Base-by-base conservation (phyloP, 2,888 invertebrate genomes). In the Escarpia spicata region DNA sequence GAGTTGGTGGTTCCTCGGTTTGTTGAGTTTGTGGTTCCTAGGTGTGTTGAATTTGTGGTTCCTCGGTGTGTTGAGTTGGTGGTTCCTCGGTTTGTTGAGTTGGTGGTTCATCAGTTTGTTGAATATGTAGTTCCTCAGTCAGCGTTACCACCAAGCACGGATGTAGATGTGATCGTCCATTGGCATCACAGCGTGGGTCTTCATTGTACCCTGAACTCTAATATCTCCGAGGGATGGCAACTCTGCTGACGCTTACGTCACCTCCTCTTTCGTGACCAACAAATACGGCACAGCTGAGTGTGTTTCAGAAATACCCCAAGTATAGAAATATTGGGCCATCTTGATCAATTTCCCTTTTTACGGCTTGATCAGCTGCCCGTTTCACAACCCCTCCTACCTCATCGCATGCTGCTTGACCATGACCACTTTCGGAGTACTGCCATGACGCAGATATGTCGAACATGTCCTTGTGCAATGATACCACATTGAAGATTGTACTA, bases 401-500 rank as follows among this genome's bases (percentile, higher is more conserved):
- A 37, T 37, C 37, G 15, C 90, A 37, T 90, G 90, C n/a, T 12
- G 10, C 90, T 31, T 90, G 6, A 4, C 90, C 90, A 90, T 90
- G 90, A 26, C 90, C 90, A 31, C 90, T 90, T 43, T 90, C 90
- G 19, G 26, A 90, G 90, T 90, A 90, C 10, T 31, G 90, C 90
- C 90, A 90, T 90, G 90, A 12, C 43, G 26, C 90, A 19, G 90
- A 90, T 43, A 90, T 90, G 12, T 31, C 26, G 90, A 90, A 90
- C 15, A 90, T 90, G 90, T 3, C 90, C 90, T 90, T 90, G 90
- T 31, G 90, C 90, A 37, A 37, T 37, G 37, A 37, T 37, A 37
- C 37, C 37, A 90, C 8, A 19, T 90, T 90, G 90, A 90, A 8
- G 37, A 90, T 90, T 90, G 90, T 2, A 19, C 3, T 37, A 19